Evolutionary conservation across 2,113 vertebrate species (phyloP), one percentile per base, ranked within the genome.

Genomic region (Hirundichthys speculiger): DNA sequence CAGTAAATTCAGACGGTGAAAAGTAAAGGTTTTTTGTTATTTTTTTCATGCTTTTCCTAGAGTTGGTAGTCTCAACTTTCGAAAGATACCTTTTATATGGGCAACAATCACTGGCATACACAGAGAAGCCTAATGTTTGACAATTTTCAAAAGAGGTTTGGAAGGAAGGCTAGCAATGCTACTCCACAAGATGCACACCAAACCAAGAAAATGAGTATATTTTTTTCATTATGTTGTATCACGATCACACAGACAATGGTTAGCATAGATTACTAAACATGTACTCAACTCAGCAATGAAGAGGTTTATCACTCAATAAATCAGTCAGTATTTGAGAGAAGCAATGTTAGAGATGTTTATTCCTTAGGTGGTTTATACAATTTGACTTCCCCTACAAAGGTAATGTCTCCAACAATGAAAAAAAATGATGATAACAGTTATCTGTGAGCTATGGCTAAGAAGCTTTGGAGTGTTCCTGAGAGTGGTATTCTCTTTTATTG

Each of bases 131-230:
- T 81, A 79, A 80, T 59, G 61, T 50, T 55, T 87, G 87, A 84
- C 78, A 86, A 73, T 30, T 47, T 78, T 34, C 30, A 9, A 34
- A 34, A 69, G 85, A 82, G 60, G 60, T 39, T 71, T 39, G 51
- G 72, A 77, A 81, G 68, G 87, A 73, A 88, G 80, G 82, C 79
- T 92, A 91, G 91, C 91, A 83, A 80, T 68, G 54, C 74, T 79
- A 69, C 8, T 27, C 30, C 30, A 9, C 30, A 5, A 34, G 30
- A 34, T 34, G 30, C 30, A 34, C 30, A 34, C 30, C 30, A 34
- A 34, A 34, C n/a, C n/a, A 34, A 10, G 11, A 34, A 34, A 3
- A 27, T 27, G 3, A 3, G 3, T 6, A 27, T 34, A 34, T 10
- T 34, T 34, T 34, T 34, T 10, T 34, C 30, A 34, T 34, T 34